These are phyloP conservation scores for Dendronephthya gigantea DNA, from an alignment of 64 coral and sea anemone species.

Conservation along the genomic window DNA sequence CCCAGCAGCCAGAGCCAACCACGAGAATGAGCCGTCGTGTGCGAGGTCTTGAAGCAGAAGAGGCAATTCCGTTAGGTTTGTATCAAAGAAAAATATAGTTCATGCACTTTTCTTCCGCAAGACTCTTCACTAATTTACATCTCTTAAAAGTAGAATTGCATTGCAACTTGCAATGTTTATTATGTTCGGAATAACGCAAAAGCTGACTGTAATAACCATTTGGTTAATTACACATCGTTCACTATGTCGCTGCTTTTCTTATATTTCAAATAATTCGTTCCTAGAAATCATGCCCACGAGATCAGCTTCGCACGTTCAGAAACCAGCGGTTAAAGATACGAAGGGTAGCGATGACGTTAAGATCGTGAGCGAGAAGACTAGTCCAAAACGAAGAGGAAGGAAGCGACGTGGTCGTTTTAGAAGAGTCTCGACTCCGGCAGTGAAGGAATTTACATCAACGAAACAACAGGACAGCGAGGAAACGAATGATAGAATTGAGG, in stretches of 20 bases:
- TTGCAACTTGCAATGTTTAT: too few relatives aligned
- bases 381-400: background rate
- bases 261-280: background rate
- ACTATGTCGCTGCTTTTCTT: background rate
- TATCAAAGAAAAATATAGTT: too few relatives aligned
- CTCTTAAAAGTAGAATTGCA: too few relatives aligned
- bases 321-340: background rate
- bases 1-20: background rate
- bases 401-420: background rate
- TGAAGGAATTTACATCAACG: background rate
- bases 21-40: background rate
- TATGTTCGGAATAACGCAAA: too few relatives aligned
- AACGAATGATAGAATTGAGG: background rate
- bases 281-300: background rate
- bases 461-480: background rate
- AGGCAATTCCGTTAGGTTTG: background rate
- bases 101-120: background rate
- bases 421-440: background rate
- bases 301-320: background rate
- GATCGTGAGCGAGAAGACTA: background rate
- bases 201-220: background rate
- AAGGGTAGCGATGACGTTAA: background rate
- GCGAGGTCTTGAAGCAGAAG: background rate
- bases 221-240: background rate
- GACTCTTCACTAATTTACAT: too few relatives aligned